Base-by-base conservation (phyloP, 2,113 vertebrate genomes). In the Butastur rufipennis region DNA sequence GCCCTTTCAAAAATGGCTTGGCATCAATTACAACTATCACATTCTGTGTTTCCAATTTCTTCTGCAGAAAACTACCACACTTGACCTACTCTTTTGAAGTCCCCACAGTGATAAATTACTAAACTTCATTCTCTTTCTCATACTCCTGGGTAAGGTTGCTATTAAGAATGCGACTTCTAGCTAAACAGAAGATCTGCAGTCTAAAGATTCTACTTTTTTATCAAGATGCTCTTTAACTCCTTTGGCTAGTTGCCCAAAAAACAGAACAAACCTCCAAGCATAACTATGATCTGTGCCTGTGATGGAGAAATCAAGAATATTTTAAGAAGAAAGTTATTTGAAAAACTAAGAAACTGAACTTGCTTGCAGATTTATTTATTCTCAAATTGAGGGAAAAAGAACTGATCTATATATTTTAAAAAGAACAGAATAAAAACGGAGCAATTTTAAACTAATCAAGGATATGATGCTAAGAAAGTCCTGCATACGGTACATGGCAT, bases 1-100 rank as follows among this genome's bases (percentile, higher is more conserved):
- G 80, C 53, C 80, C 86, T 92, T 96, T 96, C 45, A 92, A 83
- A 96, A 96, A 92, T 45, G 38, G 34, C 87, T 73, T 45, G 55
- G 73, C 70, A 95, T 79, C 90, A 81, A 43, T 89, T 86, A 63
- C 59, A 90, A 34, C 61, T 40, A 78, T 50, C 85, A 38, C 47
- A 56, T 27, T 27, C 58, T 18, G 38, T 7, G 25, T 26, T 80
- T 62, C 75, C 59, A 63, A 21, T 70, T 91, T 67, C 81, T 95
- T 85, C 80, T n/a, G 27, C 6, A 6, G n/a, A 95, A 53, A 95
- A 61, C 62, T 32, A 80, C 50, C 36, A 48, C 85, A 83, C 43
- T 52, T 94, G 83, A 94, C 90, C 85, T 78, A 62, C 71, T 29
- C 84, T 63, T 77, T 7, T 61, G 9, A 89, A 87, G 65, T 85